Base-by-base conservation (phyloP, 92 coral and sea anemone genomes). In the Porites rus region DNA sequence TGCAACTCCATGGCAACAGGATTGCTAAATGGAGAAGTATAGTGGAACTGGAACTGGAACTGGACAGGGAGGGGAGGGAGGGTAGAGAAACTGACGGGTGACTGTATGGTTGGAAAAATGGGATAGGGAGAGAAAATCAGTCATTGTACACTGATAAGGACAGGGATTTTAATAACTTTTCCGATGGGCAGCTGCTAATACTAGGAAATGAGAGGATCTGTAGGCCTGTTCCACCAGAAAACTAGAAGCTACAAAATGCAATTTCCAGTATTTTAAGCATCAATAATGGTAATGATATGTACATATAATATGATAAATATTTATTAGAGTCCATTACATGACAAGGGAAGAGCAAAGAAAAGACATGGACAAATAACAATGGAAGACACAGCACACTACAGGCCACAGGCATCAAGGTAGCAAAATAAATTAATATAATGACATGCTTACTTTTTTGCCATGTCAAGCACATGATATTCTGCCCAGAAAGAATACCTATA, bases 401-500 rank as follows among this genome's bases (percentile, higher is more conserved):
- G 13, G 60, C 11, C 11, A 54, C 61, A 56, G 61, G 8, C 61
- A 56, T 56, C 61, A 3, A 10, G 16, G 61, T 56, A 56, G 11
- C 61, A 56, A 56, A 9, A 3, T 56, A 56, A 10, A 56, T 38
- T 4, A 1, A 4, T 56, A 56, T 10, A 56, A 10, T 10, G 8
- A 3, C 5, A 58, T 50, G 76, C 94, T 63, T 87, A 94, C 97
- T 20, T 60, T 1, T 86, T 89, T 13, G 83, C 59, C 5, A 68
- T 74, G 64, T 94, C 90, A 64, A 89, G 85, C 10, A 91, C 90
- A 59, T 85, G 60, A 72, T 88, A 94, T 69, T 92, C 91, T 4
- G 92, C 93, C 46, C 83, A 85, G 54, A 82, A 88, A 1, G 97
- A 94, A 76, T 87, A 90, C 65, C 97, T 90, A 84, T 91, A 94